These are phyloP conservation scores for Vanacampus margaritifer DNA, from an alignment of 2,113 vertebrate genomes.

Conservation along the genomic window DNA sequence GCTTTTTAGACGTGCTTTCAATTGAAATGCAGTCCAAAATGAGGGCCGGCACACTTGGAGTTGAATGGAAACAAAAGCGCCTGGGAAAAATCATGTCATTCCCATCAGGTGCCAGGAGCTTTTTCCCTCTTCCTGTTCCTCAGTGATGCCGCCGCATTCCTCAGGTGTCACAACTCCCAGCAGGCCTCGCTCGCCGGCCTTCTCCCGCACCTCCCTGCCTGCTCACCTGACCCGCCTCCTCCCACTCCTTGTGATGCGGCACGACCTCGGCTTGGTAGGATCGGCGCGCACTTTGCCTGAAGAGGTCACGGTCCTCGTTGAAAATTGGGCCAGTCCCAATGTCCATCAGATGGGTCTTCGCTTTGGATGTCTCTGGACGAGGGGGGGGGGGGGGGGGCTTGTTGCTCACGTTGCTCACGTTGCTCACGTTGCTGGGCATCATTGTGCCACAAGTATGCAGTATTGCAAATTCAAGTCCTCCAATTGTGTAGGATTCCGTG, in stretches of 20 bases:
- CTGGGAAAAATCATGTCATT: no score
- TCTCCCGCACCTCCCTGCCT: slow-evolving; percentile 88
- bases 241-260: slow-evolving; percentile 88
- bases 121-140: slow-evolving; percentile 86
- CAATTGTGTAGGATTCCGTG: no score
- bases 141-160: slow-evolving; percentile 80
- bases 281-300: slow-evolving; percentile 81
- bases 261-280: slow-evolving; percentile 89
- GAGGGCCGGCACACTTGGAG: no score
- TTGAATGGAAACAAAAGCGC: no score
- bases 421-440: slow-evolving; percentile 19
- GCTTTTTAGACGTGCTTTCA: no score
- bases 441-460: slow-evolving; percentile 34
- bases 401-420: no score
- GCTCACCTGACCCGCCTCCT: slow-evolving; percentile 89
- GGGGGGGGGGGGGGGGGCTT: neutral
- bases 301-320: slow-evolving; percentile 85
- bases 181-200: slow-evolving; percentile 85
- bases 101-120: no score
- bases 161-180: slow-evolving; percentile 80
- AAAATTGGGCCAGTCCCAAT: slow-evolving; percentile 88
- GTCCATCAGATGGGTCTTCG: slow-evolving; percentile 80
- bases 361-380: slow-evolving; percentile 79
- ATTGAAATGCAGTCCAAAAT: no score
- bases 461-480: neutral